Conservation (phyloP, 1,140 invertebrate genomes). For the Wiebesia pumilae region DNA sequence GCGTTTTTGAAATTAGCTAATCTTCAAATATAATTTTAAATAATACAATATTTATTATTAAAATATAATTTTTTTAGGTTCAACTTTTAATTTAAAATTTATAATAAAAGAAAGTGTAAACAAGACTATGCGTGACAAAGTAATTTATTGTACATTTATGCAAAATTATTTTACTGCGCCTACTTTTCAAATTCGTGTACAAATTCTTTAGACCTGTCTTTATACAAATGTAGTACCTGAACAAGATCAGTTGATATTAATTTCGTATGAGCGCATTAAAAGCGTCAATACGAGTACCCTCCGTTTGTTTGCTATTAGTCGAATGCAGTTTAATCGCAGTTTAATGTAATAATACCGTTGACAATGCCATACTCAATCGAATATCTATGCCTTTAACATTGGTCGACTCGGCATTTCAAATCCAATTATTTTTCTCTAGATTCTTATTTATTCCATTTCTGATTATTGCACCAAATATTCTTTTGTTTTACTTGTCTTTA, state of each 20-base stretch:
- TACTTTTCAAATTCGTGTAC: background rate
- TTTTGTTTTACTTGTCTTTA: background rate
- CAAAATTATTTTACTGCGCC: background rate
- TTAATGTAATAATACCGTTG: constrained; percentile 7
- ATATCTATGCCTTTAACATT: background rate
- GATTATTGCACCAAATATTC: background rate
- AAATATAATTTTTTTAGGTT: too few species aligned
- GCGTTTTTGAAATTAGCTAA: too few species aligned
- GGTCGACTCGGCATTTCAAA: background rate
- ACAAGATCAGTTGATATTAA: background rate
- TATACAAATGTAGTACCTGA: background rate
- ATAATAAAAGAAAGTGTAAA: too few species aligned
- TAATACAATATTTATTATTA: too few species aligned
- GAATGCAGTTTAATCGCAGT: constrained; percentile 8
- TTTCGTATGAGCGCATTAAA: background rate
- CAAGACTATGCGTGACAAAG: too few species aligned
- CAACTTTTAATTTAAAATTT: too few species aligned
- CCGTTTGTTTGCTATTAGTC: background rate
- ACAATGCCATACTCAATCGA: background rate
- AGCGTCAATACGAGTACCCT: background rate
- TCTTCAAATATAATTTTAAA: too few species aligned
- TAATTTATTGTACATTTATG: background rate
- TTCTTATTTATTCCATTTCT: background rate
- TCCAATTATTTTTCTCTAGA: background rate
- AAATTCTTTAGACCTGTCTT: background rate